These are phyloP conservation scores for Geopemphigus sp. DNA, from an alignment of 1,140 invertebrate species.

Conservation along the genomic window DNA sequence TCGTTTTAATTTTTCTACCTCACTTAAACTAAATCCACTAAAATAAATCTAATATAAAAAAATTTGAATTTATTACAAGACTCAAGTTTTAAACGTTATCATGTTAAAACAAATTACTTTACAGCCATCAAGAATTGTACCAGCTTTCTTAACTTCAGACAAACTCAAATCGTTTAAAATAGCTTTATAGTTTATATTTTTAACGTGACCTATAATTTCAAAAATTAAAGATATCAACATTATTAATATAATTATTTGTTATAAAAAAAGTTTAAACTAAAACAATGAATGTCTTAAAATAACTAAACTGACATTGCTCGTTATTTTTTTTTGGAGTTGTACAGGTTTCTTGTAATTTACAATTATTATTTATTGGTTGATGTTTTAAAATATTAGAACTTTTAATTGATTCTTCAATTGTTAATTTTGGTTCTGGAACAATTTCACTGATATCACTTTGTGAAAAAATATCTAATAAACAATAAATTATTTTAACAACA, in stretches of 20 bases:
- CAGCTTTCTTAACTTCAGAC: conserved; percentile 35
- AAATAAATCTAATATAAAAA: conserved; percentile 66
- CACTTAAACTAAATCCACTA: conserved; percentile 63
- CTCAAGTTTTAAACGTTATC: neutral
- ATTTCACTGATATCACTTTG: conserved; percentile 26
- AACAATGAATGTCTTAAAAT: neutral
- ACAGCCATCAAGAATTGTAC: conserved; percentile 49
- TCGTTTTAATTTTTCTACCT: conserved; percentile 72
- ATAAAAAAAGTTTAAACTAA: neutral
- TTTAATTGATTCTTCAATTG: conserved; percentile 34
- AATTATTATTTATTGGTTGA: conserved; percentile 17
- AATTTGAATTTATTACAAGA: neutral
- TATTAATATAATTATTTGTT: neutral
- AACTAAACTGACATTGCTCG: conserved; percentile 20
- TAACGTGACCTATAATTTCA: conserved; percentile 1
- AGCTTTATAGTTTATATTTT: conserved; percentile 51
- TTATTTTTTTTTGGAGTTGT: conserved; percentile 45
- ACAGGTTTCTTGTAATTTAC: conserved; percentile 23
- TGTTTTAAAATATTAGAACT: neutral
- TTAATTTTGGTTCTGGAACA: conserved; percentile 8
- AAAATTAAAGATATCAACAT: neutral
- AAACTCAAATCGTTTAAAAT: conserved; percentile 51
- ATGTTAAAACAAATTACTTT: conserved; percentile 25
- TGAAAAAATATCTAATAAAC: conserved; percentile 16
- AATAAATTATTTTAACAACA: neutral